Evolutionary conservation across 2,888 invertebrate species (phyloP).

Genomic region (Drosophila planitibia): DNA sequence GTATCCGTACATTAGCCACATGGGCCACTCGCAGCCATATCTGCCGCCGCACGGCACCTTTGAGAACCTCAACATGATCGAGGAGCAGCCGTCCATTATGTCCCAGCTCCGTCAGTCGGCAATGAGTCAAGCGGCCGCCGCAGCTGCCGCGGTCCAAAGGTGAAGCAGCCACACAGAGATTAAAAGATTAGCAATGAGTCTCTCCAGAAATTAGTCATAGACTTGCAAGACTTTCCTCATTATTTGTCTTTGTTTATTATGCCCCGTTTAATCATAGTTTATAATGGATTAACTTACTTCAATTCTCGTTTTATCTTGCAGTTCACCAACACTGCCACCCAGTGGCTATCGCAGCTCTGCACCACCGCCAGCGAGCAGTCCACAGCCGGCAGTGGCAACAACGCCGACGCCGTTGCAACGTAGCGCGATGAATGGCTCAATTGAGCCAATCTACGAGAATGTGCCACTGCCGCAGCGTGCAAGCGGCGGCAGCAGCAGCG

Average conservation of each 20-base stretch:
- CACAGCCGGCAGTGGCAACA: conserved; percentile 85
- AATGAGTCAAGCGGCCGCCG: conserved; percentile 74
- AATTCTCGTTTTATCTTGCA: conserved; percentile 10
- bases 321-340: conserved; percentile 86
- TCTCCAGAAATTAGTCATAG: not conserved
- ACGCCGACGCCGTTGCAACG: conserved; percentile 83
- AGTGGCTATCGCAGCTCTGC: conserved; percentile 85
- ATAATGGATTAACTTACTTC: not conserved
- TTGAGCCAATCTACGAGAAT: conserved; percentile 93
- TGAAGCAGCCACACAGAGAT: conserved; percentile 19
- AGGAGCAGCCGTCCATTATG: conserved; percentile 85
- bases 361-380: conserved; percentile 65
- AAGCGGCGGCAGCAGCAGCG: conserved; percentile 54
- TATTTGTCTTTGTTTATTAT: not conserved
- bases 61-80: conserved; percentile 89
- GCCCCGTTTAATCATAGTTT: not conserved
- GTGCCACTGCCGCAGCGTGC: conserved; percentile 86
- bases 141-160: conserved; percentile 69
- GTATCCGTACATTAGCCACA: conserved; percentile 83
- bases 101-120: conserved; percentile 81
- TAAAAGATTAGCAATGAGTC: not conserved
- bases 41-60: conserved; percentile 89
- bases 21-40: conserved; percentile 85
- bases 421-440: conserved; percentile 86
- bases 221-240: not conserved